Evolutionary conservation across 2,797 vertebrate species (phyloP).

Genomic region (Argya squamiceps): DNA sequence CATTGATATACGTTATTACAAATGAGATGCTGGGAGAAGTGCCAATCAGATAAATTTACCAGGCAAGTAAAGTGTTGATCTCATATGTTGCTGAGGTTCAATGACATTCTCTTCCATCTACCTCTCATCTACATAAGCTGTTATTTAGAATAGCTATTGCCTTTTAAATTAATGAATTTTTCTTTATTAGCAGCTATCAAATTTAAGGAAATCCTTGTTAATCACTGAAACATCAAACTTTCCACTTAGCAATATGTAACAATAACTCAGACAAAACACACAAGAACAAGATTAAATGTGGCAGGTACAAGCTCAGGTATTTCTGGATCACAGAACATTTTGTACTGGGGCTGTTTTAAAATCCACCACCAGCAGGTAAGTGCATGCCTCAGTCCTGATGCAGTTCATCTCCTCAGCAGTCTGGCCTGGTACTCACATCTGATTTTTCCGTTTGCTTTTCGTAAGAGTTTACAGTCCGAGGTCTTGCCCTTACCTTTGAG

Average conservation of each 20-base stretch:
- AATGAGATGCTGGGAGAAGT: not conserved
- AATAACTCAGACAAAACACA: not conserved
- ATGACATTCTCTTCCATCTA: accelerated
- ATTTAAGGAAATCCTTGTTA: not conserved
- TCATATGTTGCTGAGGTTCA: not conserved
- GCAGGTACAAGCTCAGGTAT: not conserved
- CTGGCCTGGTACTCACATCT: not conserved
- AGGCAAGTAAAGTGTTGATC: not conserved
- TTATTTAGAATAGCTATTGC: not conserved
- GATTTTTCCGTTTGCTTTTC: not conserved
- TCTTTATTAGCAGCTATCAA: not conserved
- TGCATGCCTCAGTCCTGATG: not conserved
- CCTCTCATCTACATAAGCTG: not conserved
- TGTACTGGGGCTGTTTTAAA: not conserved
- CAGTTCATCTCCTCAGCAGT: not conserved
- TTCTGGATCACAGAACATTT: not conserved
- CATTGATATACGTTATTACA: not conserved
- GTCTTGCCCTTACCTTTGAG: slow-evolving; percentile 3
- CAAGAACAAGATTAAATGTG: not conserved
- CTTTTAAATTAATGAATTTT: not conserved
- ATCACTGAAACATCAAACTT: not conserved
- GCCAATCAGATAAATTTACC: not conserved
- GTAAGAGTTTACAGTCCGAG: not conserved
- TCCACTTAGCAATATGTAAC: not conserved
- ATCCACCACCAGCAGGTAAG: not conserved